Evolutionary conservation across 2,797 vertebrate genomes (phyloP), one percentile per base, ranked within the genome.

Genomic region (Ataeniobius toweri): DNA sequence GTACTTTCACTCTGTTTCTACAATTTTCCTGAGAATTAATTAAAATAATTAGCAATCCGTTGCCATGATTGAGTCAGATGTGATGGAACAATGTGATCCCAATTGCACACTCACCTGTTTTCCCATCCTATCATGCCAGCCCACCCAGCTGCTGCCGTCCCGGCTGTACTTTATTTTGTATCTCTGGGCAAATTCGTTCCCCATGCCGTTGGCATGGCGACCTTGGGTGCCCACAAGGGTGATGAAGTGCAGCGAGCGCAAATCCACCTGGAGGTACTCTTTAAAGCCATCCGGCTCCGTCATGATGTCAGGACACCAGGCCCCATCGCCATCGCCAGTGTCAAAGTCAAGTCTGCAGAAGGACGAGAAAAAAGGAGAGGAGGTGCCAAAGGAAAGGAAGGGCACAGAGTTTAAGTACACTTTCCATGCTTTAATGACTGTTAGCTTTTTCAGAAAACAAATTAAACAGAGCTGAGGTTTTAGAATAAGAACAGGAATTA

Each of bases 151-250:
- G 28, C 88, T 96, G 84, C 98, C 97, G 0, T 99, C 98, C 0
- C 97, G 95, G 85, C 98, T 99, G 91, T 98, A 99, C 83, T 96
- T 97, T 89, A 99, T 97, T 93, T 96, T 96, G 90, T 98, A 99
- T 91, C 95, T 96, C 86, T 98, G 97, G 50, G 98, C 97, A 46
- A 98, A 99, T 91, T 99, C 98, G 0, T 98, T 99, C 75, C 98
- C 98, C 0, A 98, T 97, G 48, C 98, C 98, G 5, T 97, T 96
- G 0, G 98, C 98, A 0, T 99, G 98, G 48, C 98, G 97, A 0
- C 98, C 98, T 91, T 99, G 98, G 22, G 98, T 98, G 80, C 98
- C 98, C 89, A 98, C 97, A 51, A 99, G 95, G 0, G 98, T 99
- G 92, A 99, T 96, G 85, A 99, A 99, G 91, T 99, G 97, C 76